These are phyloP conservation scores for Melolontha melolontha DNA, from an alignment of 2,888 invertebrate species.

Conservation along the genomic window DNA sequence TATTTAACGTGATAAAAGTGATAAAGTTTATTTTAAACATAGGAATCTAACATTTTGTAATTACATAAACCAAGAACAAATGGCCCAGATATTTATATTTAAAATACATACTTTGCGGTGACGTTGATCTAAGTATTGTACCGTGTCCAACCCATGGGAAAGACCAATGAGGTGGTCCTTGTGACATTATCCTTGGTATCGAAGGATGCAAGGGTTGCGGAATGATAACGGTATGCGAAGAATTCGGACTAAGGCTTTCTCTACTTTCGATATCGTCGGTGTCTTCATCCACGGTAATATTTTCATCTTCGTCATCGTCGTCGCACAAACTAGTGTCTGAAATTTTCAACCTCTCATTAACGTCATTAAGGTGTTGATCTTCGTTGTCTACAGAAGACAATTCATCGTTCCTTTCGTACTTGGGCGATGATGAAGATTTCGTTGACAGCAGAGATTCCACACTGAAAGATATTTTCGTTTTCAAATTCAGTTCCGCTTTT, in stretches of 20 bases:
- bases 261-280: slow-evolving; percentile 63
- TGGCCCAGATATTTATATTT: too few species aligned
- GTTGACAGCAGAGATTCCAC: slow-evolving; percentile 74
- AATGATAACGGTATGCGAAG: slow-evolving; percentile 72
- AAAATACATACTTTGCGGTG: slow-evolving; percentile 71
- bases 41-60: too few species aligned
- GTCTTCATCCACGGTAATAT: slow-evolving; percentile 61
- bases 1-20: too few species aligned
- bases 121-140: slow-evolving; percentile 70
- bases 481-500: slow-evolving; percentile 64
- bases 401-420: slow-evolving; percentile 42
- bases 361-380: slow-evolving; percentile 31
- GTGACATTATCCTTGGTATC: slow-evolving; percentile 70
- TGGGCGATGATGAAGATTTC: slow-evolving; percentile 43
- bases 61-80: too few species aligned
- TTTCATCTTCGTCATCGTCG: slow-evolving; percentile 66
- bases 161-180: slow-evolving; percentile 71
- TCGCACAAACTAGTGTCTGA: slow-evolving; percentile 55
- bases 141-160: slow-evolving; percentile 71
- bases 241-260: slow-evolving; percentile 65
- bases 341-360: slow-evolving; percentile 37
- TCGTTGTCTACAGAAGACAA: slow-evolving; percentile 38
- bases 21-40: too few species aligned
- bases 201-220: slow-evolving; percentile 75
- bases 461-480: slow-evolving; percentile 80